A percentile compares a stretch with the other conserved stretches of the same genome.
These are phyloP conservation scores for Propsilocerus akamusi DNA, from an alignment of 1,140 invertebrate species.

Conservation along the genomic window DNA sequence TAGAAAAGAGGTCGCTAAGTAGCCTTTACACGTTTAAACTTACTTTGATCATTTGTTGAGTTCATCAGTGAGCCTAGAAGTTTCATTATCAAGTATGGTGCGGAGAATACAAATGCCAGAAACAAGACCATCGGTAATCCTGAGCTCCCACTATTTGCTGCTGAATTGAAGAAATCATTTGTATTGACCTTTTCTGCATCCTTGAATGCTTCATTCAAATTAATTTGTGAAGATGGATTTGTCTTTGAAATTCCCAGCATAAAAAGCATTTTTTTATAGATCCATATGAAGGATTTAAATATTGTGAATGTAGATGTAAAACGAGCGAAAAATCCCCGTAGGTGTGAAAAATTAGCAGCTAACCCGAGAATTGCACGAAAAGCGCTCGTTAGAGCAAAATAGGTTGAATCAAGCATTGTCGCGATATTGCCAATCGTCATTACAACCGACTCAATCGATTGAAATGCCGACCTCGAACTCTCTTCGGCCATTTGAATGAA, in stretches of 20 bases:
- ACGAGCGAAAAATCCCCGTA: conserved; percentile 63
- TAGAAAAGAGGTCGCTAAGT: neutral
- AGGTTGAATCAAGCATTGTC: conserved; percentile 93
- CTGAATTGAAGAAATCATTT: conserved; percentile 12
- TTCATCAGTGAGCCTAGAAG: conserved; percentile 43
- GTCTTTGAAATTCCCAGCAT: conserved; percentile 19
- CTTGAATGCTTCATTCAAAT: conserved; percentile 27
- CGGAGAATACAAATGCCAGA: conserved; percentile 67
- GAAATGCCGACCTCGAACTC: conserved; percentile 76
- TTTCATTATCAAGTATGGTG: conserved; percentile 82
- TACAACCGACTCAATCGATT: conserved; percentile 85
- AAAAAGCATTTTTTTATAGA: conserved; percentile 41
- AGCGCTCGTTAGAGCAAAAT: conserved; percentile 83
- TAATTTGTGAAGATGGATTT: conserved; percentile 17
- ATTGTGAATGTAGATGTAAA: conserved; percentile 72
- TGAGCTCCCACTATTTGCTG: conserved; percentile 19
- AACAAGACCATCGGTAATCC: conserved; percentile 62
- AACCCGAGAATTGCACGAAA: conserved; percentile 89
- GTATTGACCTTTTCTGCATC: conserved; percentile 25
- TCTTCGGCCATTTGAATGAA: conserved; percentile 80
- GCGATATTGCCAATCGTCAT: conserved; percentile 80
- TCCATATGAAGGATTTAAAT: conserved; percentile 56
- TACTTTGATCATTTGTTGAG: conserved; percentile 31
- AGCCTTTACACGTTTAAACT: conserved; percentile 11
- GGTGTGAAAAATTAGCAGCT: conserved; percentile 77